Evolutionary conservation across 2,888 invertebrate genomes (phyloP), one percentile per base, ranked within the genome.

Genomic region (Melolontha melolontha): DNA sequence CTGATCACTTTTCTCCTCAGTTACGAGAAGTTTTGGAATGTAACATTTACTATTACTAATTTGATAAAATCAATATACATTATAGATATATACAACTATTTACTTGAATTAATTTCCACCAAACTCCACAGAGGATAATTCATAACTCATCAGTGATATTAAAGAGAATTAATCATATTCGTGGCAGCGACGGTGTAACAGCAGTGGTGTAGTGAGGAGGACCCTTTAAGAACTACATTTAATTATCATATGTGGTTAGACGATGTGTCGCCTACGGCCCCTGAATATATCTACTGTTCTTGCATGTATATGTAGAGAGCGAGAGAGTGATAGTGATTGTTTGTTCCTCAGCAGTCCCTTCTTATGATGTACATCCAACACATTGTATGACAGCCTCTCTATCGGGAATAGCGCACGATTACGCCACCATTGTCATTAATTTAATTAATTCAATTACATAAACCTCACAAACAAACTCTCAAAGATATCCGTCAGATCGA

Each of bases 371-470:
- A 47, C 29, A 47, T 62, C 34, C 17, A 29, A 47, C 59, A 27
- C 59, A 62, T 47, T 16, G 59, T n/a, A 34, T 16, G 39, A 16
- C 29, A 62, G 16, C 4, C 10, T 47, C 59, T 62, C 59, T 62
- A 34, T 39, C 34, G 34, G 11, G 49, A 29, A 47, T 47, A 34
- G 34, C 34, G 6, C 34, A 34, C 47, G 59, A 62, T 62, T 62
- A 62, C 47, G 16, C 59, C 8, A 47, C 47, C 59, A 62, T 62
- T 47, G 59, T 62, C 59, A 34, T 62, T 47, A 47, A 62, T 62
- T 62, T 67, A 67, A 67, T 67, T 67, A 67, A 67, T 67, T 67
- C 62, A 67, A 67, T 67, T 67, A 67, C 51, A 62, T 34, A 57
- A 67, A 62, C 66, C 66, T 67, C 66, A 67, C 66, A 67, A 59